These are phyloP conservation scores for Lipotes vexillifer DNA, from an alignment of 2,113 vertebrate species.

Conservation along the genomic window DNA sequence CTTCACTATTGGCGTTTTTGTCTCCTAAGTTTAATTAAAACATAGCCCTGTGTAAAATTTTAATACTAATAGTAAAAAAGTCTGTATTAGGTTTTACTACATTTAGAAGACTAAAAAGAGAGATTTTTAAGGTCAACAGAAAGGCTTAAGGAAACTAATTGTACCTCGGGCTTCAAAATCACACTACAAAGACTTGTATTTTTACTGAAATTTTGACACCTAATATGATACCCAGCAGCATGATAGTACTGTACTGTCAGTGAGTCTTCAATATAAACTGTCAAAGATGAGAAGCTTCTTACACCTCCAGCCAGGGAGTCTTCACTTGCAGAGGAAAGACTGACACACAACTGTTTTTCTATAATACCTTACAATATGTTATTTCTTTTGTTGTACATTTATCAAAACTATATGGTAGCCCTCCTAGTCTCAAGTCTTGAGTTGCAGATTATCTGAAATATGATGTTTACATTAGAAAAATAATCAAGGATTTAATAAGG, in stretches of 20 bases:
- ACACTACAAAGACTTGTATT: background rate
- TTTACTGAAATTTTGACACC: background rate
- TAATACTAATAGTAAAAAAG: background rate
- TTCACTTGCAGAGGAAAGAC: background rate
- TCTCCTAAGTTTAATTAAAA: background rate
- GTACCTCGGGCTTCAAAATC: background rate
- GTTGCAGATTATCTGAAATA: background rate
- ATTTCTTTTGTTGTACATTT: background rate
- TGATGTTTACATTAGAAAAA: background rate
- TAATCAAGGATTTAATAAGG: background rate
- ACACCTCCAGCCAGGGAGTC: background rate
- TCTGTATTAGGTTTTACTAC: background rate
- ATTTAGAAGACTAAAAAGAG: background rate
- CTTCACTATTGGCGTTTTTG: background rate
- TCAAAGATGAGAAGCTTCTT: conserved; percentile 24
- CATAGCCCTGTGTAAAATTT: background rate
- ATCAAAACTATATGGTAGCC: background rate
- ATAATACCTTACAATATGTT: background rate
- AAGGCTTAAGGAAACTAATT: background rate
- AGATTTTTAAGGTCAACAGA: background rate
- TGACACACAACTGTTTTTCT: background rate
- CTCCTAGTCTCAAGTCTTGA: background rate
- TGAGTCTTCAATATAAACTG: conserved; percentile 28
- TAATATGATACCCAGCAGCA: background rate
- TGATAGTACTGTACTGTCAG: background rate